Percentiles rank a stretch among this genome's conserved stretches.
Conservation (phyloP, 1,140 invertebrate genomes). For the Drosophila hydei region DNA sequence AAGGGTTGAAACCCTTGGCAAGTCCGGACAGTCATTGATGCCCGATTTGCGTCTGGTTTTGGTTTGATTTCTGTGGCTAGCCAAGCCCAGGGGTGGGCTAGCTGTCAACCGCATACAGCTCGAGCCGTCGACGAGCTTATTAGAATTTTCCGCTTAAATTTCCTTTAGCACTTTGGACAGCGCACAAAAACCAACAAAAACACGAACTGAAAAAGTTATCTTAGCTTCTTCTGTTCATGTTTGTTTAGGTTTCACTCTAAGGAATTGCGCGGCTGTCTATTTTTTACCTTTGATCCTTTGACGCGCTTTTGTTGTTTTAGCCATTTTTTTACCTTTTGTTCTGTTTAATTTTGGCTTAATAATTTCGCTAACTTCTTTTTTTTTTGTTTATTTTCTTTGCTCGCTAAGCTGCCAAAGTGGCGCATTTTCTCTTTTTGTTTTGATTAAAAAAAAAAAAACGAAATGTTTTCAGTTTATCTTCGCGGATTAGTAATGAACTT, state of each 20-base stretch:
- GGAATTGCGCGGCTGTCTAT: constrained; percentile 36
- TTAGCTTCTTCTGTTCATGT: constrained; percentile 57
- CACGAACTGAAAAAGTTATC: constrained; percentile 51
- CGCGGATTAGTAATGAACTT: constrained; percentile 79
- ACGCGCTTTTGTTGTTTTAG: constrained; percentile 70
- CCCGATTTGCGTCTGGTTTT: constrained; percentile 35
- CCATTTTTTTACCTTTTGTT: constrained; percentile 33
- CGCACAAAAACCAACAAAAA: not conserved
- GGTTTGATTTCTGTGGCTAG: constrained; percentile 44
- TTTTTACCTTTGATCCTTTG: constrained; percentile 77
- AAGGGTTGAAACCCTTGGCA: constrained; percentile 56
- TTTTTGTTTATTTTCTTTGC: constrained; percentile 74
- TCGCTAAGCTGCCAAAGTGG: constrained; percentile 74
- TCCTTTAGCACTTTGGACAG: constrained; percentile 63
- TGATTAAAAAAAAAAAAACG: constrained; percentile 59
- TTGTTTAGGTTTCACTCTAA: constrained; percentile 70
- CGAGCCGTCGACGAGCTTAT: constrained; percentile 58
- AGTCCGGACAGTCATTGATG: constrained; percentile 27
- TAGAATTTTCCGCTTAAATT: constrained; percentile 82
- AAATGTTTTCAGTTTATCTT: constrained; percentile 65
- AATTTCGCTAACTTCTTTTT: constrained; percentile 51
- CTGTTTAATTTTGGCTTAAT: constrained; percentile 71
- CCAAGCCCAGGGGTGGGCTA: constrained; percentile 12
- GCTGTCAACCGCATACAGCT: not conserved
- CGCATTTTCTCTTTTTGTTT: constrained; percentile 73